Evolutionary conservation across 2,797 vertebrate genomes (phyloP).

Genomic region (Clarias fuscus): DNA sequence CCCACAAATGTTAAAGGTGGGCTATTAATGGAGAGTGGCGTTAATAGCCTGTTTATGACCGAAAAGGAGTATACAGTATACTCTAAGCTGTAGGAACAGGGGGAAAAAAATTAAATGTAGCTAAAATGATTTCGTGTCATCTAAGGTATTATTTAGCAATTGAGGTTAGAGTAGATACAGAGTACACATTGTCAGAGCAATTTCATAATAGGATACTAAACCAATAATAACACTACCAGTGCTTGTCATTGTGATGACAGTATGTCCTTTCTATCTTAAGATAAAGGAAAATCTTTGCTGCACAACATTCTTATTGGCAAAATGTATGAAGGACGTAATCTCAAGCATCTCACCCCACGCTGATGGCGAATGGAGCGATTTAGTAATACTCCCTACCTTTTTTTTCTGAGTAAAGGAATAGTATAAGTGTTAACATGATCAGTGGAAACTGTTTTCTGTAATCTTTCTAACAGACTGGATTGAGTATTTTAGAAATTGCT

Average conservation of each 20-base stretch:
- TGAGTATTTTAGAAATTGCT: conserved; percentile 7
- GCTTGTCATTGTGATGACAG: no score
- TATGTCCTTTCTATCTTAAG: not conserved
- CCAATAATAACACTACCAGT: no score
- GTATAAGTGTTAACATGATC: not conserved
- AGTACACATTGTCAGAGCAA: not conserved
- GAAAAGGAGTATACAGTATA: not conserved
- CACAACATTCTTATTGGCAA: not conserved
- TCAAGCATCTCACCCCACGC: not conserved
- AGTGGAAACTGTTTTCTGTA: not conserved
- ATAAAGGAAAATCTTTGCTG: not conserved
- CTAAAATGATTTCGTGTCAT: not conserved
- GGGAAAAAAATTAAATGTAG: not conserved
- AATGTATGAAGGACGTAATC: not conserved
- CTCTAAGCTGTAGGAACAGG: not conserved
- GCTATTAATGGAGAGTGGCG: not conserved
- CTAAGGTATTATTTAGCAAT: not conserved
- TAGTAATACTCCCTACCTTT: not conserved
- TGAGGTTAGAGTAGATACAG: not conserved
- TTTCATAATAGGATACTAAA: not conserved
- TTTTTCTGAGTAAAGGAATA: not conserved
- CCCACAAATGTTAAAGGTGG: conserved; percentile 12
- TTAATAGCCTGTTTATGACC: not conserved
- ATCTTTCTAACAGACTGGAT: not conserved
- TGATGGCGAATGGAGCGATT: not conserved